phyloP scores from a whole-genome alignment of 2,113 vertebrate genomes.

The Erythrolamprus reginae region DNA sequence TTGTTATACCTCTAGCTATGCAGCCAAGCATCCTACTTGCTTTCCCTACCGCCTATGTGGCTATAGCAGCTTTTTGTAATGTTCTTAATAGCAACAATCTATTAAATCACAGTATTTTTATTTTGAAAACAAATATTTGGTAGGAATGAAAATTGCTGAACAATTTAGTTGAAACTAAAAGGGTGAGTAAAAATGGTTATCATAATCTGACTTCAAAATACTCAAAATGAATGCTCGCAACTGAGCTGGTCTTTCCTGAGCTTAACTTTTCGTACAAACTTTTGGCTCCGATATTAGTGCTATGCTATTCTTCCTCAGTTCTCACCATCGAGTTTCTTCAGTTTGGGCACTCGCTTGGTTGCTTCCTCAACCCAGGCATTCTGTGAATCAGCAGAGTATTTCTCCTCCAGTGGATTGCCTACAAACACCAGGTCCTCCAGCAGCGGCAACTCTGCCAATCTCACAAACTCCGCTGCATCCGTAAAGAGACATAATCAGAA shows the following conservation, averaged over 20 bases:
- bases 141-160: not conserved
- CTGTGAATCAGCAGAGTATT: conserved; percentile 74
- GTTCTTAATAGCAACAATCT: not conserved
- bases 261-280: not conserved
- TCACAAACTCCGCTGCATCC: conserved; percentile 82
- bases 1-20: too few relatives aligned
- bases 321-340: conserved; percentile 93
- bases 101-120: not conserved
- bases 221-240: not conserved
- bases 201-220: not conserved
- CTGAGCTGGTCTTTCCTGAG: not conserved
- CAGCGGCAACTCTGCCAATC: conserved; percentile 82
- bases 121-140: not conserved
- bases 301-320: conserved; percentile 29
- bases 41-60: too few relatives aligned
- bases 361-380: conserved; percentile 90
- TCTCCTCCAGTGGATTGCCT: conserved; percentile 93
- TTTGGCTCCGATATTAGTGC: not conserved
- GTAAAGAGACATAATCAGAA: conserved; percentile 49
- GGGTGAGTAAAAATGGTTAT: not conserved
- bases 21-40: too few relatives aligned
- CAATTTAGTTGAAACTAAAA: not conserved
- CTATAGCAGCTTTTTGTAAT: not conserved
- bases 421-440: conserved; percentile 92
- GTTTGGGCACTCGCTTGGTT: conserved; percentile 80